phyloP scores from a whole-genome alignment of 2,113 vertebrate genomes.

The Sylvia atricapilla region DNA sequence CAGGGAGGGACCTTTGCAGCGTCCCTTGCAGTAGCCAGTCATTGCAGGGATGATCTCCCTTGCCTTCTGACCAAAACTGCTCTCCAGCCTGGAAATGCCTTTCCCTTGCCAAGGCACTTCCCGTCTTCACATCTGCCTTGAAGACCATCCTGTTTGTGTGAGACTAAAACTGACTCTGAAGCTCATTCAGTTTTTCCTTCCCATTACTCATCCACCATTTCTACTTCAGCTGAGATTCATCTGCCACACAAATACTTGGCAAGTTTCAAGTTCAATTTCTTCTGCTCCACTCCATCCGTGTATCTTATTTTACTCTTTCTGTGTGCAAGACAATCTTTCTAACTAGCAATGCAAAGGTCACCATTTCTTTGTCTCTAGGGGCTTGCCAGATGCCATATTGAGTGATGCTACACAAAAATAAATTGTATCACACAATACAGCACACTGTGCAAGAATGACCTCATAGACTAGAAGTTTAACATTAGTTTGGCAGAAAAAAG shows the following conservation, averaged over 20 bases:
- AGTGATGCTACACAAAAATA: background rate
- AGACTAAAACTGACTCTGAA: background rate
- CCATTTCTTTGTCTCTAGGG: background rate
- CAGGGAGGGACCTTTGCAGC: background rate
- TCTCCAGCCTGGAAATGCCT: background rate
- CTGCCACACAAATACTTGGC: background rate
- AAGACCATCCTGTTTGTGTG: conserved; percentile 43
- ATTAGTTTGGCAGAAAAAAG: conserved; percentile 44
- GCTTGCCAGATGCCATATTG: background rate
- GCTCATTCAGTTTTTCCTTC: conserved; percentile 45
- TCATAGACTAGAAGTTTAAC: conserved; percentile 12
- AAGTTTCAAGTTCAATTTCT: background rate
- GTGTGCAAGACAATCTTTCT: background rate
- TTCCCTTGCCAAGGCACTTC: background rate
- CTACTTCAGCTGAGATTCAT: conserved; percentile 28
- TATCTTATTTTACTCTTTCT: background rate
- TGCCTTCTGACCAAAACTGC: background rate
- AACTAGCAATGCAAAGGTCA: background rate
- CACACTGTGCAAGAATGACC: background rate
- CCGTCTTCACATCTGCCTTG: background rate
- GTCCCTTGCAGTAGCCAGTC: background rate
- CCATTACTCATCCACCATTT: conserved; percentile 47
- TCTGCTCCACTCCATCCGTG: background rate
- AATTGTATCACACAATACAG: background rate
- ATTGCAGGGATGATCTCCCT: background rate